Percentiles rank a stretch among this genome's conserved stretches.
Conservation (phyloP, 64 coral and sea anemone genomes). For the Acropora tenuis region DNA sequence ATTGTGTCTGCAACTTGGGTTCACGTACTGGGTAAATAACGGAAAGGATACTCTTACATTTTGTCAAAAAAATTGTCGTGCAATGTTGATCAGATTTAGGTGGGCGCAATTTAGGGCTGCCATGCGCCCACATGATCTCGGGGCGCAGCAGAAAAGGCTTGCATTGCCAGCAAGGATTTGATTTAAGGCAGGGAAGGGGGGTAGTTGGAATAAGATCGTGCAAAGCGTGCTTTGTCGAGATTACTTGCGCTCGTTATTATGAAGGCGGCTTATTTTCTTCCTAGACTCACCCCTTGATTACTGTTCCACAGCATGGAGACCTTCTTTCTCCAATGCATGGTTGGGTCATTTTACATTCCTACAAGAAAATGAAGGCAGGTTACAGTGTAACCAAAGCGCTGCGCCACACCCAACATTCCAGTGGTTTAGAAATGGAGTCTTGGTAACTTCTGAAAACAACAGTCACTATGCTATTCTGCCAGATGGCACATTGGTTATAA, state of each 20-base stretch:
- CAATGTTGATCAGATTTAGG: too few species aligned
- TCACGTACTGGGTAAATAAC: constrained; percentile 13
- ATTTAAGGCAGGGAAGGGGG: too few species aligned
- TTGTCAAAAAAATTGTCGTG: too few species aligned
- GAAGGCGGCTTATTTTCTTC: too few species aligned
- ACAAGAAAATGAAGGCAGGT: constrained; percentile 5
- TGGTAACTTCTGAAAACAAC: background rate
- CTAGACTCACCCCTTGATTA: background rate
- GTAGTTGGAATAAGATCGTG: too few species aligned
- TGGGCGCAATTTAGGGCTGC: too few species aligned
- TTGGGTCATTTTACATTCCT: constrained; percentile 60
- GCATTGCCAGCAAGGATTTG: too few species aligned
- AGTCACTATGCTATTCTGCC: constrained; percentile 12
- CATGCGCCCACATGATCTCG: too few species aligned
- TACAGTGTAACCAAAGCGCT: constrained; percentile 52
- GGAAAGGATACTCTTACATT: background rate
- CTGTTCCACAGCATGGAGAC: constrained; percentile 25
- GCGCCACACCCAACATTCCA: constrained; percentile 33
- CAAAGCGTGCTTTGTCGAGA: too few species aligned
- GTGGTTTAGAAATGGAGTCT: constrained; percentile 35
- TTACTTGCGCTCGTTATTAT: too few species aligned
- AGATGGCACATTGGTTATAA: constrained; percentile 28
- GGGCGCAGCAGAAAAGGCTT: too few species aligned
- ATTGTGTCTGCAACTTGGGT: constrained; percentile 50
- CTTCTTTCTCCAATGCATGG: constrained; percentile 3